Evolutionary conservation across 2,888 invertebrate species (phyloP), one percentile per base, ranked within the genome.

Genomic region (Eupithecia pulchellata): DNA sequence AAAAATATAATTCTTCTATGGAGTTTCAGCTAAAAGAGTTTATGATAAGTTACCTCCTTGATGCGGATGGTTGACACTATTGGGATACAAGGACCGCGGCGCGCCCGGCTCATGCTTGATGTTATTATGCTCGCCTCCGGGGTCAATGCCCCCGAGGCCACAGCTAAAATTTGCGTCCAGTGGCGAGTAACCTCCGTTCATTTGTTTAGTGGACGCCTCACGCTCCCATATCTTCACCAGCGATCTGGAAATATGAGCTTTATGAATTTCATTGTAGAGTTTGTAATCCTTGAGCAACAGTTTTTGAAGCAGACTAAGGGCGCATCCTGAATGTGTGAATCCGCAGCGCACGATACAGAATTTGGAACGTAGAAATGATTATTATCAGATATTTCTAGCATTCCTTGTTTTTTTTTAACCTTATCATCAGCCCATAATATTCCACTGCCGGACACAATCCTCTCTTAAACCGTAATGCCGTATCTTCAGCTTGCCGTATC

Each of bases 171-270:
- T 95, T 88, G 95, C 94, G 72, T 95, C 95, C 87, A 90, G 81
- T 78, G 82, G 93, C 77, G 95, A 95, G 86, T 95, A 95, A 73
- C 94, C 94, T 75, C 95, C 95, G 74, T 95, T 94, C 84, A 92
- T 85, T 69, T 90, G 90, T 72, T 93, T 95, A 67, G 95, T 94
- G 34, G 95, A 90, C 34, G 95, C 95, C 80, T 97, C 97, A 13
- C 96, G 95, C 81, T 98, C 97, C 98, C 98, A 98, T 68, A 96
- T 95, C 84, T 97, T 97, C n/a, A 99, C 96, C 2, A 99, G 95
- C 2, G 98, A 96, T 75, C 93, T 94, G 78, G 25, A 63, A 68
- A 47, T 20, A 70, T n/a, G 2, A 47, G 14, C 39, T 42, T 27
- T 57, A 29, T 57, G 17, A 29, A 14, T 29, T 57, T 57, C 14